Evolutionary conservation across 2,888 invertebrate species (phyloP), one percentile per base, ranked within the genome.

Genomic region (Phytoseiulus persimilis): DNA sequence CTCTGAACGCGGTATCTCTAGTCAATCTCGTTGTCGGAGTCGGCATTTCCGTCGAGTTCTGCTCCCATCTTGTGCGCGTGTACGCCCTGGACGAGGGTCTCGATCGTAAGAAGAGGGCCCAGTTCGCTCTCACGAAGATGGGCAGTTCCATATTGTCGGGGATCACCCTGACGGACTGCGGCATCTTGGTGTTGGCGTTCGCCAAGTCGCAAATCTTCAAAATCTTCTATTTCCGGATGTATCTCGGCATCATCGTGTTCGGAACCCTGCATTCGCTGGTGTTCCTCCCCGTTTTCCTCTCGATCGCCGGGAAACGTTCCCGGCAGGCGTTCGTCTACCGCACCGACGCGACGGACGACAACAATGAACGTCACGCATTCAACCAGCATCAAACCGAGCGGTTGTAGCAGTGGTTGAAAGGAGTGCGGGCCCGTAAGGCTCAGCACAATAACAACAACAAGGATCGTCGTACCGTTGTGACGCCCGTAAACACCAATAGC

Each of bases 1-100:
- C 93, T 65, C 92, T 94, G 83, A 94, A 94, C 91, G 94, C 94
- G 23, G 92, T 94, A 11, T 94, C 94, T 0, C 92, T 94, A 0
- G 94, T 94, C 91, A 94, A 94, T 92, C 92, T 94, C 31, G 93
- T 94, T 90, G 92, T 96, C 98, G 97, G 98, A 65, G 96, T 99
- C 91, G 99, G 99, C 89, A 99, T 99, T 91, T 96, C 98, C 31
- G 99, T 99, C 83, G 99, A 99, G 94, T 99, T 99, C 94, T 98
- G 98, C 93, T 98, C 98, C 91, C 99, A 99, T 94, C 94, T 99
- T 91, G 97, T 97, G 91, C 96, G 98, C 93, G 96, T 96, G 90
- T 99, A 98, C 94, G 95, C 96, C 0, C 94, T 95, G 90, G 96
- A 96, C 90, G 94, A 95, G 90, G 94, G 95, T 92, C 94, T 94